Evolutionary conservation across 2,797 vertebrate species (phyloP), one percentile per base, ranked within the genome.

Genomic region (Dipus sagitta): DNA sequence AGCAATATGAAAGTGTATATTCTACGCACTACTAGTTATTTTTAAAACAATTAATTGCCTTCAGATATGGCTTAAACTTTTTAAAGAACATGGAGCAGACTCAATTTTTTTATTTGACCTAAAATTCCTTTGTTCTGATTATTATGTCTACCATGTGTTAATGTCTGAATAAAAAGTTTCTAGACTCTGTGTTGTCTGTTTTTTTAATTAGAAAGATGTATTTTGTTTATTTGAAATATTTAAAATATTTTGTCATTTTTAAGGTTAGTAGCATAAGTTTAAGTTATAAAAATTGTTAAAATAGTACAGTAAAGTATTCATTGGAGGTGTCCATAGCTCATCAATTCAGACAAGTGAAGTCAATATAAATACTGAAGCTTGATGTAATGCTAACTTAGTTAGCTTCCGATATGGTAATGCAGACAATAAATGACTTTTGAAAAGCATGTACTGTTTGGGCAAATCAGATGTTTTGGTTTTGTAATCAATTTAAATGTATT

Each of bases 21-120:
- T 89, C 92, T 64, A 64, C 8, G 71, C 8, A 62, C 58, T 52
- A 15, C 54, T 20, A 24, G 93, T 95, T 95, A 79, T 92, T 95
- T 77, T 91, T 34, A 81, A 92, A 95, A 92, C n/a, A 91, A 38
- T n/a, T 85, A 70, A 42, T 74, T 96, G 14, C 30, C 71, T 52
- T 92, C 34, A 86, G 60, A 80, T 93, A 87, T 21, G 47, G 26
- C 83, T 90, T 87, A 76, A 93, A 87, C 28, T 67, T 94, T 81
- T 93, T 81, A 78, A 81, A 68, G 24, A 34, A 95, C 93, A 87
- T 58, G 32, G 20, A 86, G 38, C 34, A 82, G 23, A 79, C 2
- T 68, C 54, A 70, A 6, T 88, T 72, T 90, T 78, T 76, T 92
- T 86, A 47, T 94, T 85, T 54, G 80, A 64, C 14, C 17, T 12